phyloP scores from a whole-genome alignment of 1,140 invertebrate genomes.

The Ephestia elutella region DNA sequence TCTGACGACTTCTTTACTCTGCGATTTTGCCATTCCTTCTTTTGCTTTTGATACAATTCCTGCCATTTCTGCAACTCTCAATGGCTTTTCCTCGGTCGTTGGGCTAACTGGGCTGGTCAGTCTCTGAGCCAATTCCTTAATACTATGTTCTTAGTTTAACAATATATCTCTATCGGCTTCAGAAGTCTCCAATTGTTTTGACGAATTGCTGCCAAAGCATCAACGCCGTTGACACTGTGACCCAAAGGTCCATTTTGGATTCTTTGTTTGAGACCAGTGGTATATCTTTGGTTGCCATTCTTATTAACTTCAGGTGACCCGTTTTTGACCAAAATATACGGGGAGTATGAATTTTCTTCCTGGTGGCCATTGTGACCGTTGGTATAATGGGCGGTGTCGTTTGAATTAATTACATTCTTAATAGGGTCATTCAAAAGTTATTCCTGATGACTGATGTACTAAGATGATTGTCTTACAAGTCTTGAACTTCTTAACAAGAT shows the following conservation, averaged over 20 bases:
- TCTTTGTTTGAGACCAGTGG: conserved; percentile 75
- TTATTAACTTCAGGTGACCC: conserved; percentile 46
- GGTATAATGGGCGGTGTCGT: neutral
- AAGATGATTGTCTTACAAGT: conserved; percentile 50
- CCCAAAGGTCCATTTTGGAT: conserved; percentile 73
- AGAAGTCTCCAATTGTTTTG: conserved; percentile 50
- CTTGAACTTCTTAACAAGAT: conserved; percentile 93
- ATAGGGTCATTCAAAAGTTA: conserved; percentile 48
- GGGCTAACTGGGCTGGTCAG: conserved; percentile 76
- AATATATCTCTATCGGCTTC: conserved; percentile 76
- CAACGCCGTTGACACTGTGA: conserved; percentile 51
- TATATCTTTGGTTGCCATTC: conserved; percentile 72
- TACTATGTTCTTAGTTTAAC: conserved; percentile 82
- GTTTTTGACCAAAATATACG: conserved; percentile 25
- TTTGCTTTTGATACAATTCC: conserved; percentile 95
- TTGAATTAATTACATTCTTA: neutral
- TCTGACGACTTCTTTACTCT: conserved; percentile 82
- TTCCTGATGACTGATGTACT: conserved; percentile 53
- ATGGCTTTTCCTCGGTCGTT: conserved; percentile 69
- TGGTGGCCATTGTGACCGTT: conserved; percentile 38
- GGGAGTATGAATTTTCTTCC: conserved; percentile 37
- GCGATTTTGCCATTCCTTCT: conserved; percentile 90
- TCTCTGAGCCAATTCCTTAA: conserved; percentile 91
- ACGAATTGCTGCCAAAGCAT: conserved; percentile 44
- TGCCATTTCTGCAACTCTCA: conserved; percentile 86